Base-by-base conservation (phyloP, 37 sponge, comb jelly and placozoan species). In the Tethya wilhelma region DNA sequence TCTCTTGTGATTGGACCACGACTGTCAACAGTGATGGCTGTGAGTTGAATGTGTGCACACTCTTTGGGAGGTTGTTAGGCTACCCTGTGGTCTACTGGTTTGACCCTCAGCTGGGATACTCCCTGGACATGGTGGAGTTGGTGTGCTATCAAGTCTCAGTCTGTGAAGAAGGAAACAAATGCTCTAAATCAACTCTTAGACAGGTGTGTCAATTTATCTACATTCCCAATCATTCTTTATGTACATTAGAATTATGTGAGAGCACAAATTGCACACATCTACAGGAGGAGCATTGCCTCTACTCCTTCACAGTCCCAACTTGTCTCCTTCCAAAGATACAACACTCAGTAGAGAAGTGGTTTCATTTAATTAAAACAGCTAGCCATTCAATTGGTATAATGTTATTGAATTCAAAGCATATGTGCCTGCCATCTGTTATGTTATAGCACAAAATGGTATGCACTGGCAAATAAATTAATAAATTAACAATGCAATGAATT, bases 21-120 rank as follows among this genome's bases (percentile, higher is more conserved):
- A n/a, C n/a, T n/a, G n/a, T n/a, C n/a, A n/a, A n/a, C n/a, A n/a
- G n/a, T n/a, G n/a, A n/a, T 69, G 74, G 55, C 9, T 36, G 14
- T 12, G 38, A 44, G 37, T 34, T 81, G 30, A 87, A 87, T 42
- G 14, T 75, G 71, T 87, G 82, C 56, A 81, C 82, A 26, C 37
- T 87, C 59, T 87, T 87, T 80, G 88, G 88, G 11, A 58, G 69
- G 56, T 31, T 87, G 29, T 42, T 87, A 44, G 77, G 81, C 22
- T 87, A 87, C 31, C 88, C 88, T 14, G 75, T 80, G 39, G 88
- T 87, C 4, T 87, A 87, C 53, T 87, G 88, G 88, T 87, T 87
- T 59, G 66, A 72, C 20, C 25, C 56, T 31, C 25, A 36, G 25
- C 19, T 19, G n/a, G 79, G 68, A 23, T 44, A 79, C 44, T 44